These are phyloP conservation scores for Mus musculus DNA, from an alignment of 2,113 vertebrate species.

Conservation along the genomic window DNA sequence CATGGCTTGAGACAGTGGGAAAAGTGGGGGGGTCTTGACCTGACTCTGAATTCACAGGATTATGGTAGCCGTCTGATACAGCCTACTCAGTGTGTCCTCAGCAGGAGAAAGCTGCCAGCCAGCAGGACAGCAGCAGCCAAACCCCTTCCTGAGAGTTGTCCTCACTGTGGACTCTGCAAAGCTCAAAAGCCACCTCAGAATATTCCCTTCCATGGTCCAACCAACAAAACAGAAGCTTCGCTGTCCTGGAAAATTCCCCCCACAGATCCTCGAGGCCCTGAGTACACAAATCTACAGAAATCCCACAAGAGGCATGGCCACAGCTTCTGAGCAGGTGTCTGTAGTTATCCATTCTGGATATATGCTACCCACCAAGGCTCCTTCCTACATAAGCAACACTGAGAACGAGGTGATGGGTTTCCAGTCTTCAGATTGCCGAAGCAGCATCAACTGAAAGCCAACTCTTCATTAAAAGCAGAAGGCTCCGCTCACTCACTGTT, in stretches of 20 bases:
- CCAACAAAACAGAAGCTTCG: neutral
- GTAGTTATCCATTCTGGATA: neutral
- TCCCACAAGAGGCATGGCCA: neutral
- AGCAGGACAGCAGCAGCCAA: neutral
- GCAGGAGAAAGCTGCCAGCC: neutral
- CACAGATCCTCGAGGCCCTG: neutral
- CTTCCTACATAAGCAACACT: neutral
- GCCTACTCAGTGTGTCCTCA: neutral
- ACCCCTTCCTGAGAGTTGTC: neutral
- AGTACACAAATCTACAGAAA: neutral
- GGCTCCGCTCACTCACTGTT: neutral
- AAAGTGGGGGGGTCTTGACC: neutral
- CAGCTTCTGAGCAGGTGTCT: neutral
- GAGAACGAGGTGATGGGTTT: neutral
- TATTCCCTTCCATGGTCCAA: neutral
- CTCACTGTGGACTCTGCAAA: neutral
- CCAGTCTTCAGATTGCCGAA: neutral
- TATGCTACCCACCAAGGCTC: neutral
- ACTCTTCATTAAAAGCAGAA: constrained; percentile 22
- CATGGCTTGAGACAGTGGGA: neutral
- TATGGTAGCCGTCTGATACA: neutral
- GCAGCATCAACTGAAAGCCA: neutral
- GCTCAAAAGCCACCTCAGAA: neutral
- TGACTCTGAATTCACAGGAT: neutral
- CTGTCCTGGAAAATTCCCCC: neutral